phyloP scores from a whole-genome alignment of 2,113 vertebrate genomes.

The Anguilla rostrata region DNA sequence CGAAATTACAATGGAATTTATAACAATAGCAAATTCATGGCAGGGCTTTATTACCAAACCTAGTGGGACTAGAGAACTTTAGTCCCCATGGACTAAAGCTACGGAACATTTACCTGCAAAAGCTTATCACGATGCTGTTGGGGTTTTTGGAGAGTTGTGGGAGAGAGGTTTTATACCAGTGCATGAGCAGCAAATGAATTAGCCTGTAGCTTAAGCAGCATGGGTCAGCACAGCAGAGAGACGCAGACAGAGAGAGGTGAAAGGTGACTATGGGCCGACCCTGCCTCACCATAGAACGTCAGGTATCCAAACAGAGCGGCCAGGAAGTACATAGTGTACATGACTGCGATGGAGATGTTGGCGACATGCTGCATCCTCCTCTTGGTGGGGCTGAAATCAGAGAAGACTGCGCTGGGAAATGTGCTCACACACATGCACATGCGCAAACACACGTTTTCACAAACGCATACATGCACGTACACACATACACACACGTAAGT shows the following conservation, averaged over 20 bases:
- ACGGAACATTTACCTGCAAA: too few species aligned
- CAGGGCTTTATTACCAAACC: too few species aligned
- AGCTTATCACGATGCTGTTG: too few species aligned
- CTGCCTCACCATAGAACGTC: slow-evolving; percentile 92
- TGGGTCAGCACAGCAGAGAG: slow-evolving; percentile 1
- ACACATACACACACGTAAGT: not conserved
- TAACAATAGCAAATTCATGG: not conserved
- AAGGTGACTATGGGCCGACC: slow-evolving; percentile 23
- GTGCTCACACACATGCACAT: slow-evolving; percentile 24
- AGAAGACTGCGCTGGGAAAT: slow-evolving; percentile 51
- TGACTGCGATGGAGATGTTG: slow-evolving; percentile 95
- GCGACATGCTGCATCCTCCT: slow-evolving; percentile 95
- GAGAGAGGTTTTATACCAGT: not conserved
- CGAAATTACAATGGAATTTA: not conserved
- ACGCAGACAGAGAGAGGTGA: not conserved
- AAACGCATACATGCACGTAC: slow-evolving; percentile 8
- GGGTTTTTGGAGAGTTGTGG: not conserved
- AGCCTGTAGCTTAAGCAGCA: slow-evolving; percentile 20
- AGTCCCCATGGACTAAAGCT: too few species aligned
- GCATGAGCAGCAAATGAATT: not conserved
- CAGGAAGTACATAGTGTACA: slow-evolving; percentile 99
- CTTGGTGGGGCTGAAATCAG: slow-evolving; percentile 83
- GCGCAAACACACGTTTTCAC: slow-evolving; percentile 12
- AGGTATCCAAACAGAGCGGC: slow-evolving; percentile 98
- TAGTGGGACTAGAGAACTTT: too few species aligned